phyloP scores from a whole-genome alignment of 30 jellyfish, hydroid and myxozoan species.

The Cassiopea andromeda region DNA sequence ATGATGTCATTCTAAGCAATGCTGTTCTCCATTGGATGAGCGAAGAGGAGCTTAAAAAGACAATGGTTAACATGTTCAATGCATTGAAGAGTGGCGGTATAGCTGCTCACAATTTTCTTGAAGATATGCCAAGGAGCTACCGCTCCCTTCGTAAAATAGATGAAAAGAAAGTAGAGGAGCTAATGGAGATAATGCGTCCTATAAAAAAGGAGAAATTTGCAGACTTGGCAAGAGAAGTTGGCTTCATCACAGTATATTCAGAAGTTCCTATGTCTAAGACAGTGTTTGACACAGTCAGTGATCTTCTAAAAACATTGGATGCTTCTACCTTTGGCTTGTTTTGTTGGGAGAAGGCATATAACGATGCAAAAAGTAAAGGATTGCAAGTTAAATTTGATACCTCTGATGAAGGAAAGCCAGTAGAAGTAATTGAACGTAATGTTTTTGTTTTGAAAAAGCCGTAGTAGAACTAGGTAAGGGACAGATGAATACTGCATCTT shows the following conservation, averaged over 20 bases:
- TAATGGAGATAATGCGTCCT: background rate
- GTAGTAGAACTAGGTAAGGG: background rate
- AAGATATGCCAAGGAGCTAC: background rate
- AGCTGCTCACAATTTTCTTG: background rate
- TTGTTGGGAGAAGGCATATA: background rate
- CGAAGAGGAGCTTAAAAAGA: slow-evolving; percentile 17
- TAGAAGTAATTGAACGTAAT: background rate
- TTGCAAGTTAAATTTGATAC: background rate
- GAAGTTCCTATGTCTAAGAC: background rate
- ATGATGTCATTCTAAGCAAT: slow-evolving; percentile 33
- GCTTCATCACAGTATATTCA: background rate
- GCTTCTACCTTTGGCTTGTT: background rate
- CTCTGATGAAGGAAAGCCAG: background rate
- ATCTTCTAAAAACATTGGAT: background rate
- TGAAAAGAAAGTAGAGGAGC: background rate
- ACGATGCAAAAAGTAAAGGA: background rate
- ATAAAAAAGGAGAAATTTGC: background rate
- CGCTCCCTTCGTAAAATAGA: background rate
- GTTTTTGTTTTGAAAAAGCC: background rate
- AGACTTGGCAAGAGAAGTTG: background rate
- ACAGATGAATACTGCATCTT: too few relatives aligned
- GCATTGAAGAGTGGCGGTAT: slow-evolving; percentile 10
- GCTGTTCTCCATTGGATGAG: slow-evolving; percentile 37
- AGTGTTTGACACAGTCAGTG: background rate
- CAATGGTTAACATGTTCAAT: background rate